A percentile compares a stretch with the other conserved stretches of the same genome.
phyloP scores from a whole-genome alignment of 2,888 invertebrate species.

The Yponomeuta evonymella region DNA sequence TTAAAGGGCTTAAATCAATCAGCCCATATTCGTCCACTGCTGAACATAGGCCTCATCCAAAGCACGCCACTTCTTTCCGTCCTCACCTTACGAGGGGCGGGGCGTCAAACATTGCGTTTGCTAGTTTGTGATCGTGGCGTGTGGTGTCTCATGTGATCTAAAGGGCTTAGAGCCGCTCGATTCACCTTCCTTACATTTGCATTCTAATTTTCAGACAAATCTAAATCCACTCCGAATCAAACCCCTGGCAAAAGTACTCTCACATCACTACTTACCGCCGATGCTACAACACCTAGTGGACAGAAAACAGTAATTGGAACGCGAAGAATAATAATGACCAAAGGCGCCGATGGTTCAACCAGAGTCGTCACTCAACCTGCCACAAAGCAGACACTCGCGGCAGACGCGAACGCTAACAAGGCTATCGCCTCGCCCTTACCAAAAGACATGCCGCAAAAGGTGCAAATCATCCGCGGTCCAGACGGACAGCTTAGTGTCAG shows the following conservation, averaged over 20 bases:
- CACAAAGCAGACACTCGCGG: slow-evolving; percentile 56
- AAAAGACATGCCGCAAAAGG: slow-evolving; percentile 81
- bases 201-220: slow-evolving; percentile 66
- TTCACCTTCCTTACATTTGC: slow-evolving; percentile 37
- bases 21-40: too few species aligned
- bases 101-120: too few species aligned
- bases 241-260: slow-evolving; percentile 78
- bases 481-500: slow-evolving; percentile 95
- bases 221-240: slow-evolving; percentile 66
- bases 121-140: too few species aligned
- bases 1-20: too few species aligned
- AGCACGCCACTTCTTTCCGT: too few species aligned
- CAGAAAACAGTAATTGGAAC: slow-evolving; percentile 81
- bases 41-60: too few species aligned
- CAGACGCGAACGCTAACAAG: slow-evolving; percentile 68
- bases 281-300: slow-evolving; percentile 65
- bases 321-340: slow-evolving; percentile 84
- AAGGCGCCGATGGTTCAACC: slow-evolving; percentile 81
- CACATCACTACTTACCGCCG: slow-evolving; percentile 79
- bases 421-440: slow-evolving; percentile 39
- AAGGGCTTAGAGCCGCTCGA: background rate
- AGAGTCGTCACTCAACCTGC: slow-evolving; percentile 79
- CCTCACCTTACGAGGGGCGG: too few species aligned
- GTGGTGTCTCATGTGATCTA: too few species aligned
- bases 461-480: slow-evolving; percentile 92